Evolutionary conservation across 2,113 vertebrate species (phyloP).

Genomic region (Gorsachius goisagi): DNA sequence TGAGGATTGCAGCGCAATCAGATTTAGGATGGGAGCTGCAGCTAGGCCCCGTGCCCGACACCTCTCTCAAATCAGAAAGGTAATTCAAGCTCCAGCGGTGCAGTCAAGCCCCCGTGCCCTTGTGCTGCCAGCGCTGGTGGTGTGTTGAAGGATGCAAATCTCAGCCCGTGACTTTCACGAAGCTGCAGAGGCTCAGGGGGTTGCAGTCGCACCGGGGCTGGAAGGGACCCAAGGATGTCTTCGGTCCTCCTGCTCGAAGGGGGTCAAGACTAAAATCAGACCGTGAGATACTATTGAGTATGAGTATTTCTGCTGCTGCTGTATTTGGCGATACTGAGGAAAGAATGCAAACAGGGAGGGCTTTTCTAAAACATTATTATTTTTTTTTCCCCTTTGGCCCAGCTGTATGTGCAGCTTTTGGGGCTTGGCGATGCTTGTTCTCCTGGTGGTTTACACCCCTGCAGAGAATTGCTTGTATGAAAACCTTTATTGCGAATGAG

Average conservation of each 20-base stretch:
- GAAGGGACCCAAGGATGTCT: not conserved
- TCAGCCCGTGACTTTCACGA: rapidly evolving
- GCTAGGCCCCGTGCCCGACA: rapidly evolving
- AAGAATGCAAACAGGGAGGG: not conserved
- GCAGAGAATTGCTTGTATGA: not conserved
- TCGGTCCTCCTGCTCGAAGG: not conserved
- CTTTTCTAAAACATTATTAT: not conserved
- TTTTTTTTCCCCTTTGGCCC: not conserved
- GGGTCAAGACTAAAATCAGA: not conserved
- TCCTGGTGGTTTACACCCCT: not conserved
- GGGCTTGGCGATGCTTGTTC: not conserved
- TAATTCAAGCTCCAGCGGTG: rapidly evolving
- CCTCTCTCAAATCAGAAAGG: rapidly evolving
- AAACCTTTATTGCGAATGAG: not conserved
- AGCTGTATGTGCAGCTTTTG: not conserved
- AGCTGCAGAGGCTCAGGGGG: not conserved
- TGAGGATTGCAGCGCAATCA: rapidly evolving
- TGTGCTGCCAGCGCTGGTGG: rapidly evolving
- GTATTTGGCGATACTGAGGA: rapidly evolving
- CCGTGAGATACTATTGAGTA: not conserved
- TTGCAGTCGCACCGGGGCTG: rapidly evolving
- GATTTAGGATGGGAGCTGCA: not conserved
- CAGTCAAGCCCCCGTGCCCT: rapidly evolving
- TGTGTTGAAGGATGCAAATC: rapidly evolving
- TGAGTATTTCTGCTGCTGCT: not conserved